Base-by-base conservation (phyloP, 2,113 vertebrate genomes). In the Urocolius indicus region DNA sequence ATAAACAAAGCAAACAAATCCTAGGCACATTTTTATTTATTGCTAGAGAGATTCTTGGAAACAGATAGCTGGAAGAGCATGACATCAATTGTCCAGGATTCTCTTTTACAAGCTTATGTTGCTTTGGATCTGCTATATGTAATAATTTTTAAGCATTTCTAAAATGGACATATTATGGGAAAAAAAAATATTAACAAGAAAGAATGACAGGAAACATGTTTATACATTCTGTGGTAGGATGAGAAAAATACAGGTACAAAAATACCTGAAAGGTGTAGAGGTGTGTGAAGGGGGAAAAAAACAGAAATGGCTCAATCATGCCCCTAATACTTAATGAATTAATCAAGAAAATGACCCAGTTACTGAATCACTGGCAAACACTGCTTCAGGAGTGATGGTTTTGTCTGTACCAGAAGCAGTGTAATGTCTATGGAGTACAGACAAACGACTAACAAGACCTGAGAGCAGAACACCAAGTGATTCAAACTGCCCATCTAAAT, bases 361-460 rank as follows among this genome's bases (percentile, higher is more conserved):
- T 41, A 78, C 14, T 8, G 41, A 74, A 55, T 8, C 14, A 32
- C 12, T 54, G 41, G 9, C 38, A 77, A 74, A 45, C 11, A 19
- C 2, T 78, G 13, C 22, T 46, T 77, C 27, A 23, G 30, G 16
- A 54, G 24, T 30, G 7, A 45, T 8, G 6, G 13, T 71, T 73
- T 65, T 19, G 5, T 29, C 32, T 69, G 12, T 61, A n/a, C 13
- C 55, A 45, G 26, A 30, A 89, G 12, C 19, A 58, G n/a, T 58
- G 21, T 45, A 46, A 29, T 0, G 0, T 54, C 11, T 27, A 27
- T 4, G 7, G 21, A 46, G 6, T 11, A 41, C 4, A 9, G 51
- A 91, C 10, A 52, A 32, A 3, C 11, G 51, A n/a, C n/a, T 75
- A 77, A 77, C 12, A 69, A 30, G 15, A 3, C n/a, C 30, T 30